phyloP scores from a whole-genome alignment of 2,888 invertebrate genomes.

The Pseudeuparius sepicola region DNA sequence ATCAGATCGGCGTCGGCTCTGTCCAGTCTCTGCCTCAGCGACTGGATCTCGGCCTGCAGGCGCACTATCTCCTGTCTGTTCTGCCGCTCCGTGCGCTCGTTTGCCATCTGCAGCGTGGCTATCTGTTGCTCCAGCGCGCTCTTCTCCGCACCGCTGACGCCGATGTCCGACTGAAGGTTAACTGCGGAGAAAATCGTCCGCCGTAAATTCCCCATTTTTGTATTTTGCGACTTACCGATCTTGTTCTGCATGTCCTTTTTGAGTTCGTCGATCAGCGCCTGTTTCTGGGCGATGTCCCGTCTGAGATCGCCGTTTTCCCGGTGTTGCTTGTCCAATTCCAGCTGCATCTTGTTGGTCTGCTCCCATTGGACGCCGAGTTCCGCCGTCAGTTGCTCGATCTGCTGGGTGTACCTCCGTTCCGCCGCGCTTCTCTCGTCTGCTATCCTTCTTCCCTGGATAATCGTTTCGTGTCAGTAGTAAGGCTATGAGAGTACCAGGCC shows the following conservation, averaged over 20 bases:
- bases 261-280: conserved; percentile 64
- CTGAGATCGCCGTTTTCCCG: conserved; percentile 66
- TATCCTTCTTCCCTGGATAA: conserved; percentile 44
- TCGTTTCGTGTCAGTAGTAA: too few species aligned
- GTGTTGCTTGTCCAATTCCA: conserved; percentile 71
- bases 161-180: conserved; percentile 65
- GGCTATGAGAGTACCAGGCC: too few species aligned
- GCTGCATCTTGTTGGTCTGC: conserved; percentile 60
- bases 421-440: conserved; percentile 63
- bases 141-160: conserved; percentile 66
- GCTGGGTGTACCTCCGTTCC: conserved; percentile 61
- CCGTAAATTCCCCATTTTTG: too few species aligned
- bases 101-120: conserved; percentile 52
- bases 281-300: conserved; percentile 67
- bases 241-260: conserved; percentile 72
- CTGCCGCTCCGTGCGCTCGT: conserved; percentile 65
- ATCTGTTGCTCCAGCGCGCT: conserved; percentile 72
- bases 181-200: conserved; percentile 49
- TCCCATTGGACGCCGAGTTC: conserved; percentile 76
- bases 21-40: conserved; percentile 65
- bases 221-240: too few species aligned
- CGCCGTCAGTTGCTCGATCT: conserved; percentile 67
- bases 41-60: conserved; percentile 65
- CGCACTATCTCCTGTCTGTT: conserved; percentile 65
- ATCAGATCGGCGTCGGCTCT: conserved; percentile 72